These are phyloP conservation scores for Mythimna lalbum DNA, from an alignment of 2,888 invertebrate genomes.

Conservation along the genomic window DNA sequence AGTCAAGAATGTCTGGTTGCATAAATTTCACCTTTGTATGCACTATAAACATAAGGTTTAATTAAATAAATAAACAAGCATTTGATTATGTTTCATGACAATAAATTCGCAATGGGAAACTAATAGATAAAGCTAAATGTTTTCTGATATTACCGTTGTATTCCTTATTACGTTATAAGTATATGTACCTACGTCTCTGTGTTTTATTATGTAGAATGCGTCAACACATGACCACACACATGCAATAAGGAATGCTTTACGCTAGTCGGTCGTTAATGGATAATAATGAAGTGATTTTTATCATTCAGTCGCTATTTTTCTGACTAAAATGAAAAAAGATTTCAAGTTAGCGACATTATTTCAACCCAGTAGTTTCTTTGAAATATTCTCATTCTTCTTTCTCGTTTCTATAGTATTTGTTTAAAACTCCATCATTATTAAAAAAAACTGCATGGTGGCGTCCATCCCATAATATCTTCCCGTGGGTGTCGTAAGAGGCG, in stretches of 20 bases:
- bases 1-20: background rate
- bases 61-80: background rate
- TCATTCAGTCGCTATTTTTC: background rate
- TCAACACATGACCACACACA: conserved; percentile 28
- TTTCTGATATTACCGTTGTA: conserved; percentile 17
- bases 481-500: too few relatives aligned
- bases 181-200: conserved; percentile 16
- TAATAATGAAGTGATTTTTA: background rate
- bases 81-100: background rate
- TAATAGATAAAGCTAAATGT: conserved; percentile 21
- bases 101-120: conserved; percentile 8
- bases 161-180: conserved; percentile 18
- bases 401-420: background rate
- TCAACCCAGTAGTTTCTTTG: background rate
- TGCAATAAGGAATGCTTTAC: background rate
- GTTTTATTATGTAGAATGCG: conserved; percentile 30
- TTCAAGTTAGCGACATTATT: background rate
- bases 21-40: too few relatives aligned
- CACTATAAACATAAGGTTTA: background rate
- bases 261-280: background rate
- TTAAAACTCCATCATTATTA: background rate
- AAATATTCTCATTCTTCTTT: background rate
- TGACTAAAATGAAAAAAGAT: too few relatives aligned
- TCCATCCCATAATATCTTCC: too few relatives aligned
- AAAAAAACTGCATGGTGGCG: too few relatives aligned